Base-by-base conservation (phyloP, 2,797 vertebrate genomes). In the Brotula barbata region DNA sequence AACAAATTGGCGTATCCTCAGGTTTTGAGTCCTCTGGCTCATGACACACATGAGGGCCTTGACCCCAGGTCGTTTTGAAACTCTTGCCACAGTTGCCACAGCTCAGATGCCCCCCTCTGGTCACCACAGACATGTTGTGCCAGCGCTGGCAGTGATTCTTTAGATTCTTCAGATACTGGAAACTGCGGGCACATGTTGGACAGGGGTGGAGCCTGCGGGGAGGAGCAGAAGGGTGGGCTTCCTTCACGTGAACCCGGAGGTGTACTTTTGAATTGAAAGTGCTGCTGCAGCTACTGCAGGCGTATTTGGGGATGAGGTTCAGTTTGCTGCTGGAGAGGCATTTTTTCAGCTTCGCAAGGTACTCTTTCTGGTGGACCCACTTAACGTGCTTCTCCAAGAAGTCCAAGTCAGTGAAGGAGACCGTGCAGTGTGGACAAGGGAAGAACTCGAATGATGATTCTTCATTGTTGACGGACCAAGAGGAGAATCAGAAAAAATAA, bases 311-410 rank as follows among this genome's bases (percentile, higher is more conserved):
- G 16, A 78, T 56, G 23, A 83, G 71, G 73, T 80, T 85, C 3
- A 85, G 61, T 10, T 83, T 56, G 61, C 54, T 69, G 42, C 81
- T 76, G 6, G 83, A 84, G n/a, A 90, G 72, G 65, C 87, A 90
- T 55, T 80, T 81, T 51, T 88, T 89, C 23, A 91, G 75, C 50
- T 87, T 84, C 17, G 78, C 81, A 0, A 90, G 87, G 77, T 91
- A 91, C 49, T 90, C 77, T 69, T 86, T 88, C 73, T 89, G 89
- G 76, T 92, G 91, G 49, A 90, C 89, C 91, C 90, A 92, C 73
- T 91, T 92, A 12, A 91, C 73, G 13, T 92, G 91, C 64, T 91
- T 92, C 77, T 92, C 89, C 65, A 92, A 68, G 78, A 90, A 90
- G 3, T 89, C 87, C 63, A 81, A 62, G 64, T 88, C 82, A 19